These are phyloP conservation scores for Sebastes ruberrimus DNA, from an alignment of 2,797 vertebrate species.

Conservation along the genomic window DNA sequence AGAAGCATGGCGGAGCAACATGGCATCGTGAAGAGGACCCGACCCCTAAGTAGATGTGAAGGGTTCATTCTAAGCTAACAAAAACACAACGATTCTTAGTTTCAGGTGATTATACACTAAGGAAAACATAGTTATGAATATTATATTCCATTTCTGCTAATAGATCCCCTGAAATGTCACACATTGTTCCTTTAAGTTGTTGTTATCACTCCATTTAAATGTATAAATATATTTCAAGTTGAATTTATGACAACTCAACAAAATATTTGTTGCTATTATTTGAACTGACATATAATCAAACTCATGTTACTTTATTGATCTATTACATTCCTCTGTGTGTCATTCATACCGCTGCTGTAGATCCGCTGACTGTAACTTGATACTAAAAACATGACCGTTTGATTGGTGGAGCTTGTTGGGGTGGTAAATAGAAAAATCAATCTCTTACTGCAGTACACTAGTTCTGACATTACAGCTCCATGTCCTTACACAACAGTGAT, in stretches of 20 bases:
- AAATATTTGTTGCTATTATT: neutral
- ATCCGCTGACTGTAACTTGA: neutral
- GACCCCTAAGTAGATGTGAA: no score
- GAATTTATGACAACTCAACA: neutral
- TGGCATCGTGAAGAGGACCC: no score
- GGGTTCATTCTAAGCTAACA: no score
- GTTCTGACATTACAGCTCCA: neutral
- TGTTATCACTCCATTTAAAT: neutral
- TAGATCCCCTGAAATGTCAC: no score
- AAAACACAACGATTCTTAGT: no score
- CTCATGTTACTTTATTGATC: neutral
- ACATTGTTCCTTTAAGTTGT: no score
- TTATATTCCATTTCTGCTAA: no score
- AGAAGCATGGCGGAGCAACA: no score
- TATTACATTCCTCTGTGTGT: neutral
- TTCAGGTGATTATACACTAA: no score
- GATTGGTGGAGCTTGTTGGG: neutral
- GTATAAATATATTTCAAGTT: neutral
- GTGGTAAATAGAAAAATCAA: neutral
- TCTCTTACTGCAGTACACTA: neutral
- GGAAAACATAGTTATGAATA: no score
- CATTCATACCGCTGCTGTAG: neutral
- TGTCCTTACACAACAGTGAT: neutral
- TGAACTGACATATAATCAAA: neutral
- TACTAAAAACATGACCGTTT: neutral